Conservation (phyloP, 1,140 invertebrate genomes). For the Pararge aegeria region DNA sequence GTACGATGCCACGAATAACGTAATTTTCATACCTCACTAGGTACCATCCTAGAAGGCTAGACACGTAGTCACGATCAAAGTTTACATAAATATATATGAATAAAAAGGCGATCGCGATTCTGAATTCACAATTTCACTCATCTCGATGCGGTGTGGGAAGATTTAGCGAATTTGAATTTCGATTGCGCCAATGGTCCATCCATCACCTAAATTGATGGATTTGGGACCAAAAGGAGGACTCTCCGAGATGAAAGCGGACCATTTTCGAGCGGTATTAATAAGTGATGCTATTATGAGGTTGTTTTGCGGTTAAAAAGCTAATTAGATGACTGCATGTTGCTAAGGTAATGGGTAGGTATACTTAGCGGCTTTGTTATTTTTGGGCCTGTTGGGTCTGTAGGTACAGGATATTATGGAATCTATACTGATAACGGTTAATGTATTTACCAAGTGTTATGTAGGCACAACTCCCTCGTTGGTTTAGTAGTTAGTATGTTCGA, state of each 20-base stretch:
- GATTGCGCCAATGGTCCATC: constrained; percentile 68
- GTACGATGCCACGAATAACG: too few relatives aligned
- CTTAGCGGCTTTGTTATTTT: not conserved
- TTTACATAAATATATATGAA: too few relatives aligned
- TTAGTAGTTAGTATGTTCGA: too few relatives aligned
- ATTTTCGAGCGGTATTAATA: constrained; percentile 65
- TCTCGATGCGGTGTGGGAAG: constrained; percentile 71
- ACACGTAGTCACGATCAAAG: too few relatives aligned
- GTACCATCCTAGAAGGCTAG: too few relatives aligned
- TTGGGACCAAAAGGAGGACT: constrained; percentile 67
- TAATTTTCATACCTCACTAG: too few relatives aligned
- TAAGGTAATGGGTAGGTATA: not conserved
- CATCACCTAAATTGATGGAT: constrained; percentile 77
- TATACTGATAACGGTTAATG: too few relatives aligned
- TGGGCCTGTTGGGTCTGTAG: not conserved
- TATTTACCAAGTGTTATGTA: too few relatives aligned
- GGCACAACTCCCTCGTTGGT: too few relatives aligned
- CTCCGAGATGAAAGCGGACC: constrained; percentile 62
- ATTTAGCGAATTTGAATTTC: constrained; percentile 79
- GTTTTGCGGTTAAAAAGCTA: constrained; percentile 27
- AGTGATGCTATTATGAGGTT: constrained; percentile 55
- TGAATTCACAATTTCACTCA: constrained; percentile 13
- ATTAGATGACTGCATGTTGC: constrained; percentile 14
- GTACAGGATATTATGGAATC: not conserved
- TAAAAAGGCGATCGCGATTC: not conserved